These are phyloP conservation scores for Aradophagus sp. DNA, from an alignment of 1,140 invertebrate genomes.

Conservation along the genomic window DNA sequence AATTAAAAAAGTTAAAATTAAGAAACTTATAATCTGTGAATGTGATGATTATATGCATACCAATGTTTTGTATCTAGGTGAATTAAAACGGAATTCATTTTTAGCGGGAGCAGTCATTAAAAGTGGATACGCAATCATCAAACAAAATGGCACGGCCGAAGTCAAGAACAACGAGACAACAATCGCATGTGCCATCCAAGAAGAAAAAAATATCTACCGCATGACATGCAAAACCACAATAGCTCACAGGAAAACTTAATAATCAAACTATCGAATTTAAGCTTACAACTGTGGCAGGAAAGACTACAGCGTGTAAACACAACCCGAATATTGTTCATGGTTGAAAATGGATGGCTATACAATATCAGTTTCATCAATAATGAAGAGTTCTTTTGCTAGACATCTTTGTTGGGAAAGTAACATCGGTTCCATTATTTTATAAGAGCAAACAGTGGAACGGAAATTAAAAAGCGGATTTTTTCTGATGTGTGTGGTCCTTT, in stretches of 20 bases:
- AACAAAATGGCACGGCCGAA: slow-evolving; percentile 16
- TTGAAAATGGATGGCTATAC: background rate
- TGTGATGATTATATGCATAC: slow-evolving; percentile 16
- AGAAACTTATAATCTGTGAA: slow-evolving; percentile 5
- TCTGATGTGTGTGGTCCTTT: slow-evolving; percentile 31
- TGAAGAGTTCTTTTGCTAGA: slow-evolving; percentile 16
- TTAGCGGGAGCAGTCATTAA: slow-evolving; percentile 50
- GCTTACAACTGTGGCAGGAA: slow-evolving; percentile 6
- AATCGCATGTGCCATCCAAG: slow-evolving; percentile 40
- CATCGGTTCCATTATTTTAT: slow-evolving; percentile 18
- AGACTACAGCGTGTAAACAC: slow-evolving; percentile 12
- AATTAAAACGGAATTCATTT: slow-evolving; percentile 53
- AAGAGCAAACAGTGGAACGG: slow-evolving; percentile 4
- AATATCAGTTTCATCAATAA: background rate
- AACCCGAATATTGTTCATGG: slow-evolving; percentile 1
- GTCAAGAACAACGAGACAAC: slow-evolving; percentile 31
- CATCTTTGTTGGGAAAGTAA: slow-evolving; percentile 23
- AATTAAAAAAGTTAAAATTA: slow-evolving; percentile 11
- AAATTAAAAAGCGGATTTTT: slow-evolving; percentile 23
- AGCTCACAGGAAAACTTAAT: background rate
- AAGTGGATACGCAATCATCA: slow-evolving; percentile 48
- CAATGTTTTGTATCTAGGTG: slow-evolving; percentile 26
- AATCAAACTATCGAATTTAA: slow-evolving; percentile 1
- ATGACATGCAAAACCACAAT: slow-evolving; percentile 6
- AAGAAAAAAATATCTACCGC: slow-evolving; percentile 8